These are phyloP conservation scores for Rhinolophus ferrumequinum DNA, from an alignment of 2,113 vertebrate genomes.

Conservation along the genomic window DNA sequence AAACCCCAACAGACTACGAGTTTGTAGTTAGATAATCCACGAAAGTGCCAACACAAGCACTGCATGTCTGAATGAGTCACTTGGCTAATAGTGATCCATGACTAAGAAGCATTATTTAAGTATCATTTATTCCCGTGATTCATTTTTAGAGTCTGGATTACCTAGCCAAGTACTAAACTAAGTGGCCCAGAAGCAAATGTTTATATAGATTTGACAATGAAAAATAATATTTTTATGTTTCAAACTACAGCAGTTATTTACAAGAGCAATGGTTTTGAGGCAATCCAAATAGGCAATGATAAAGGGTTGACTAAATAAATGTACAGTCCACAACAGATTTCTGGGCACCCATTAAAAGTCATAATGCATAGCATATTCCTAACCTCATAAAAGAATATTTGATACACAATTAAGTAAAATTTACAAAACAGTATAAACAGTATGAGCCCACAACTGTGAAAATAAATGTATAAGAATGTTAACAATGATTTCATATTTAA, in stretches of 20 bases:
- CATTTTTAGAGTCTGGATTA: neutral
- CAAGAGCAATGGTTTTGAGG: neutral
- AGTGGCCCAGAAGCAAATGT: neutral
- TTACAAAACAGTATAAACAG: neutral
- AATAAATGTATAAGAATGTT: neutral
- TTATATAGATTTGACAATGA: neutral
- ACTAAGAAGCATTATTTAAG: neutral
- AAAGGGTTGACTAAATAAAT: neutral
- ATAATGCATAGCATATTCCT: neutral
- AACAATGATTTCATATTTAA: neutral
- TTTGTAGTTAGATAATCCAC: neutral
- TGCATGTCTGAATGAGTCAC: neutral
- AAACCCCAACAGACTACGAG: neutral
- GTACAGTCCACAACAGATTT: neutral
- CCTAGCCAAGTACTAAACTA: neutral
- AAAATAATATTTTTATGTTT: conserved; percentile 14
- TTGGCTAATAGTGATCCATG: neutral
- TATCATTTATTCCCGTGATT: neutral
- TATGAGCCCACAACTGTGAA: neutral
- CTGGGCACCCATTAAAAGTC: neutral
- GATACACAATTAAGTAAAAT: neutral
- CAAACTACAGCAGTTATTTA: neutral
- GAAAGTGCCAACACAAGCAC: neutral
- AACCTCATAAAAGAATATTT: neutral
- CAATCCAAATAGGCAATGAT: neutral